Base-by-base conservation (phyloP, 2,113 vertebrate genomes). In the Pluvianellus socialis region DNA sequence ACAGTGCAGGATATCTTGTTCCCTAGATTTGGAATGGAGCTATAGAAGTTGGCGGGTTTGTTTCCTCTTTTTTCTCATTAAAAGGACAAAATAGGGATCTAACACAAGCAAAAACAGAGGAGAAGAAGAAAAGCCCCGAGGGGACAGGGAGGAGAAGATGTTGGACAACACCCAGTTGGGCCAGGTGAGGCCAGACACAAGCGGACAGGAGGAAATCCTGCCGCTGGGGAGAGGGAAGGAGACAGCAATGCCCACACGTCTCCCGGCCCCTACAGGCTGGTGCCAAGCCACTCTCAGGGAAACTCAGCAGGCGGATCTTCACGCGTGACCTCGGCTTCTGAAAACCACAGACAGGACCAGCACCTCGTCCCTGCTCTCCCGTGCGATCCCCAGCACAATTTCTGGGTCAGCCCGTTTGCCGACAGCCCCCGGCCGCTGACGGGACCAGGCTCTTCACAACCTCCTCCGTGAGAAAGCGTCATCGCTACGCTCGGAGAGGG, bases 301-400 rank as follows among this genome's bases (percentile, higher is more conserved):
- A 74, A 61, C 67, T 23, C 30, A 6, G 27, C 45, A 91, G 22
- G 53, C 17, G 59, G 17, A 63, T 10, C 42, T 61, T 26, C 50
- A 47, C 30, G 27, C 1, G 1, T 2, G 44, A 63, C 3, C 2
- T 0, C 10, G 74, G 38, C 65, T 79, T 7, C 88, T 68, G 66
- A 52, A 86, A 74, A 56, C 28, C 27, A 24, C 22, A 26, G 27
- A 3, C 11, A 12, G 32, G 28, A 80, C 4, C 2, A 6, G 65
- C 6, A 26, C 22, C 42, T 19, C 6, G 33, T 38, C 10, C 42
- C 73, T 28, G 67, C 45, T 70, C 45, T 38, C 14, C 35, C 30
- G 4, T 1, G 2, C 0, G 0, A 62, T 4, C 53, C 55, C 79
- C 52, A 47, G 72, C 40, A 40, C 19, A 28, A 33, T 23, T 13